Conservation (phyloP, 2,888 invertebrate genomes). For the Plagodis dolabraria region DNA sequence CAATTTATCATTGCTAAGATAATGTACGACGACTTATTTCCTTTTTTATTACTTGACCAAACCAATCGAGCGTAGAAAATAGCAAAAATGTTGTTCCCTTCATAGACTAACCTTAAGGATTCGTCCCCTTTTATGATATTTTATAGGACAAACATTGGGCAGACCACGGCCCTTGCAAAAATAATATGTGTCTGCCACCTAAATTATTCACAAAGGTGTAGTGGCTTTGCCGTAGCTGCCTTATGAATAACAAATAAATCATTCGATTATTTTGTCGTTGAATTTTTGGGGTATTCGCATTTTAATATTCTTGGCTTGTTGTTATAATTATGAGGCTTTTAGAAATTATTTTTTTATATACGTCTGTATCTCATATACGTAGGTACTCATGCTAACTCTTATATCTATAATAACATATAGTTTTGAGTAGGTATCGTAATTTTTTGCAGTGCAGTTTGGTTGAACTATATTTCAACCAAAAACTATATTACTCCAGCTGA, state of each 20-base stretch:
- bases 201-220: constrained; percentile 81
- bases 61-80: constrained; percentile 30
- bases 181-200: constrained; percentile 72
- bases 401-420: no score
- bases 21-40: constrained; percentile 2
- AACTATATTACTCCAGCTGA: constrained; percentile 11
- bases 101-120: constrained; percentile 47
- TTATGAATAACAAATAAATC: constrained; percentile 78
- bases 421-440: no score
- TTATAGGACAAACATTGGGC: constrained; percentile 67
- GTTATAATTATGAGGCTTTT: no score
- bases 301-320: background rate
- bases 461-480: constrained; percentile 12
- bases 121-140: constrained; percentile 62
- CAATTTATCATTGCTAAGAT: background rate
- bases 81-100: constrained; percentile 32
- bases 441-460: no score
- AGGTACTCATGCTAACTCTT: no score
- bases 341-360: no score
- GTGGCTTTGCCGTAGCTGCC: constrained; percentile 61
- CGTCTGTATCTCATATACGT: no score
- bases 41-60: constrained; percentile 24
- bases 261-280: constrained; percentile 61
- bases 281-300: constrained; percentile 10
- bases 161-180: constrained; percentile 70